Conservation (phyloP, 2,797 vertebrate genomes). For the Esox masquinongy region DNA sequence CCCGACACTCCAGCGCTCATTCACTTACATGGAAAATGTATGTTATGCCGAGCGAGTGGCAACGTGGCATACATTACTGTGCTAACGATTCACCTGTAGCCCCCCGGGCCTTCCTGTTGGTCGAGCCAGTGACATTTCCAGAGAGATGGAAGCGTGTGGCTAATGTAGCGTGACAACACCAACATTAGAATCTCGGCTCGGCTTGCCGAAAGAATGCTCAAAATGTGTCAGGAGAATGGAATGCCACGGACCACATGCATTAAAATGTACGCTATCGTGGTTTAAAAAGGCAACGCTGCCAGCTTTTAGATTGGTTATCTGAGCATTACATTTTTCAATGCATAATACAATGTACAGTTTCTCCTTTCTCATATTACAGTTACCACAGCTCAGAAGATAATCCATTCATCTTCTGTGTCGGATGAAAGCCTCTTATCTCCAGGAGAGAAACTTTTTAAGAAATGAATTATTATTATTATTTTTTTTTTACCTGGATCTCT, state of each 20-base stretch:
- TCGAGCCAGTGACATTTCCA: slow-evolving; percentile 62
- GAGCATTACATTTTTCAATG: slow-evolving; percentile 40
- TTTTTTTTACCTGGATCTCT: too few species aligned
- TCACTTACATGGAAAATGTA: slow-evolving; percentile 30
- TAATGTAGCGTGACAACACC: slow-evolving; percentile 57
- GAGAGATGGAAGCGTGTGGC: slow-evolving; percentile 29
- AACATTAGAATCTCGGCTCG: slow-evolving; percentile 46
- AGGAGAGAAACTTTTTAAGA: neutral
- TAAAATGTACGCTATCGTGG: neutral
- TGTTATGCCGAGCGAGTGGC: slow-evolving; percentile 24
- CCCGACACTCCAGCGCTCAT: slow-evolving; percentile 1
- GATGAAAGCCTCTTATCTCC: neutral
- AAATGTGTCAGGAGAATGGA: slow-evolving; percentile 31
- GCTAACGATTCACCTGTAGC: slow-evolving; percentile 50
- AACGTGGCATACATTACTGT: slow-evolving; percentile 53
- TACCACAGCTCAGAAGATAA: neutral
- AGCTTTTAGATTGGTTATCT: slow-evolving; percentile 45
- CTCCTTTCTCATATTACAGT: slow-evolving; percentile 31
- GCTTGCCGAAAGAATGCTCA: slow-evolving; percentile 31
- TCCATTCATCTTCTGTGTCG: neutral
- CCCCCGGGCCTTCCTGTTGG: slow-evolving; percentile 45
- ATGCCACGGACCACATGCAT: slow-evolving; percentile 11
- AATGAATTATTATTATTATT: too few species aligned
- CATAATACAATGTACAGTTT: slow-evolving; percentile 28
- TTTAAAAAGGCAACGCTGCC: slow-evolving; percentile 11